These are phyloP conservation scores for Menura novaehollandiae DNA, from an alignment of 2,113 vertebrate species.

Conservation along the genomic window DNA sequence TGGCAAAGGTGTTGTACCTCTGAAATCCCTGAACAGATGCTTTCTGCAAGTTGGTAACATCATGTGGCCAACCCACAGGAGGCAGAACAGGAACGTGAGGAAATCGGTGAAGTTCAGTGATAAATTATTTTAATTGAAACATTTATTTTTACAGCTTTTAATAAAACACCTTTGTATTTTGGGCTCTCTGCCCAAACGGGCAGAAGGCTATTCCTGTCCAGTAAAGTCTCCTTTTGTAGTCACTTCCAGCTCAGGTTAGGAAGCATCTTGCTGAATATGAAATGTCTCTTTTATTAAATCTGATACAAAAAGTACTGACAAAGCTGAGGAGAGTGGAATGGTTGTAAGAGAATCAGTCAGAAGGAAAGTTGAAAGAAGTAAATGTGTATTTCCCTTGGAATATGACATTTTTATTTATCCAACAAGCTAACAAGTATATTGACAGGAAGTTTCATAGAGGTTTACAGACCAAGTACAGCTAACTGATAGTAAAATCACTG, in stretches of 20 bases:
- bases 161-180: neutral
- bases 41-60: neutral
- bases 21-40: neutral
- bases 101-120: neutral
- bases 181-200: neutral
- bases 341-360: neutral
- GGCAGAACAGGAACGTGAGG: accelerated
- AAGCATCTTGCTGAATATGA: neutral
- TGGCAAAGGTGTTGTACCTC: neutral
- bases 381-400: neutral
- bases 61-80: neutral
- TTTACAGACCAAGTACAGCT: neutral
- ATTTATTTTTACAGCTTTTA: neutral
- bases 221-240: neutral
- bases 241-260: neutral
- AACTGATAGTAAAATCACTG: neutral
- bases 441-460: neutral
- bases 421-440: neutral
- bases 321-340: neutral
- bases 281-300: neutral
- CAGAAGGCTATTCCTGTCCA: neutral
- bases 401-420: neutral
- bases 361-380: neutral
- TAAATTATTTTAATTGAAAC: neutral
- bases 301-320: neutral